phyloP scores from a whole-genome alignment of 2,797 vertebrate species.

The Coracias cyanogaster region DNA sequence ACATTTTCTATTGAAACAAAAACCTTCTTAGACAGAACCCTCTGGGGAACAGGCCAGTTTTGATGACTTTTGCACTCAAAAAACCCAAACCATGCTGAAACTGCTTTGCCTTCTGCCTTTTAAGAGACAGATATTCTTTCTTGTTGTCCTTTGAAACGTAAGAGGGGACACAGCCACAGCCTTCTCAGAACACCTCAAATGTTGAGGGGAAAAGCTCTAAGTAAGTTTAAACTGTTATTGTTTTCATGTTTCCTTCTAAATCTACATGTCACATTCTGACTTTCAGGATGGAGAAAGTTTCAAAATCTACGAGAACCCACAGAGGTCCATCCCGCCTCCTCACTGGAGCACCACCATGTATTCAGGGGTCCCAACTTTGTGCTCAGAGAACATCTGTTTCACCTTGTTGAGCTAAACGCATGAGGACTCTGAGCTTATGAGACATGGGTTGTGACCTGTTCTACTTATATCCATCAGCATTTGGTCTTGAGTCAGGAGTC shows the following conservation, averaged over 20 bases:
- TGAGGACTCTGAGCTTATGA: not conserved
- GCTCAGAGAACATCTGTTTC: not conserved
- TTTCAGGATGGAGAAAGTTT: not conserved
- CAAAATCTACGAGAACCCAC: not conserved
- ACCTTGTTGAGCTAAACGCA: not conserved
- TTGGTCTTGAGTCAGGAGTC: not conserved
- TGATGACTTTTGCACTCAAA: not conserved
- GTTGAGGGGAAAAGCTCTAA: not conserved
- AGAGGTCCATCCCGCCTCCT: not conserved
- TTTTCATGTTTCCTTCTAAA: not conserved
- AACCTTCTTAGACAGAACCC: not conserved
- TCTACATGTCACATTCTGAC: fast-evolving
- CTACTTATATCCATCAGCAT: not conserved
- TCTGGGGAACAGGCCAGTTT: not conserved
- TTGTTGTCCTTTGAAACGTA: not conserved
- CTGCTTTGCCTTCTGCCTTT: not conserved
- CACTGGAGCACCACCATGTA: not conserved
- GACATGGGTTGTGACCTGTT: not conserved
- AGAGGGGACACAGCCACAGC: not conserved
- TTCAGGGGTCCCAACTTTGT: not conserved
- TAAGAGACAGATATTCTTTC: not conserved
- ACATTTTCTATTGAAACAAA: not conserved
- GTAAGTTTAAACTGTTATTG: not conserved
- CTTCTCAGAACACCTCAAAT: not conserved
- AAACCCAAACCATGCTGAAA: not conserved